Evolutionary conservation across 2,797 vertebrate genomes (phyloP), one percentile per base, ranked within the genome.

Genomic region (Distichodus sexfasciatus): DNA sequence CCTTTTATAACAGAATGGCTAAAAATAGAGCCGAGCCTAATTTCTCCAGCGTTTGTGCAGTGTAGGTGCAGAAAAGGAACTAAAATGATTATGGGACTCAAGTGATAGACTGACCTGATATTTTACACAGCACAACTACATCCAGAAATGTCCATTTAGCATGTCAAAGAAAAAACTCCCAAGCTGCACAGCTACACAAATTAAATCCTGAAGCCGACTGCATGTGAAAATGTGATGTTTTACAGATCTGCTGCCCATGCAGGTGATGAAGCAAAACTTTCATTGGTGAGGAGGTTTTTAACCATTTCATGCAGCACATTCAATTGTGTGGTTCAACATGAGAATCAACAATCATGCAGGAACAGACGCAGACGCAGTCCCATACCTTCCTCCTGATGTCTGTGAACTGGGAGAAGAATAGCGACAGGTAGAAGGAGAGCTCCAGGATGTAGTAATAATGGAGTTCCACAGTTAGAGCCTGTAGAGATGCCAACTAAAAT

Each of bases 381-480:
- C 91, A 88, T 95, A 99, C 97, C 97, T 99, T 99, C 89, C 96
- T 94, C 90, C 91, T 98, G 91, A 99, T 95, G 71, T 99, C 97
- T 82, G 92, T 96, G 86, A 99, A 98, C 79, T 98, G 96, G 79
- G 95, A 96, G 88, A 99, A 95, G 87, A 97, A 92, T 83, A 98
- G 86, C 65, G 97, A 99, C 90, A 96, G 92, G 87, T 98, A 99
- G 91, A 94, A 98, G 0, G 97, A 97, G 81, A 99, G 89, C 87
- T 99, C 93, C 87, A 98, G 84, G 54, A 98, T 87, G 71, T 99
- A 99, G 88, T 98, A 99, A 82, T 97, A 99, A 87, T 99, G 96
- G 82, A 98, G 85, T 79, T 99, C 97, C 82, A 94, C 91, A 19
- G 93, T 94, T 86, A 99, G 89, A 6, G 95, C 92, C 97, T 99